These are phyloP conservation scores for Polia nebulosa DNA, from an alignment of 2,888 invertebrate species.

Conservation along the genomic window DNA sequence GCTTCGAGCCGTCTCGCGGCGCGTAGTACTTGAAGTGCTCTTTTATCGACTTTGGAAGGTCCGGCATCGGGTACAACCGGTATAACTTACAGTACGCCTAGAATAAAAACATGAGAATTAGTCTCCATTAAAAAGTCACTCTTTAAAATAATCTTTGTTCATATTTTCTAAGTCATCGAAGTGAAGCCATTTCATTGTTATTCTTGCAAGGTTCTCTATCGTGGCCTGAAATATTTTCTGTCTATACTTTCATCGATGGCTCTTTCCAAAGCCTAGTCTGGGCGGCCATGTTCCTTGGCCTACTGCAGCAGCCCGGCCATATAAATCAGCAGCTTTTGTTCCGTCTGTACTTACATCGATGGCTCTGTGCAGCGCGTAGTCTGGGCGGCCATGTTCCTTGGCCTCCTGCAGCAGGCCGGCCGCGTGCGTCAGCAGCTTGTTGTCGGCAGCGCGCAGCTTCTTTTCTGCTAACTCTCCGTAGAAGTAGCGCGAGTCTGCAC, in stretches of 20 bases:
- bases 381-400: slow-evolving; percentile 79
- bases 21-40: slow-evolving; percentile 78
- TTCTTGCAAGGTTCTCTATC: too few species aligned
- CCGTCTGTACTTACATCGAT: slow-evolving; percentile 77
- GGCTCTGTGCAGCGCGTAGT: slow-evolving; percentile 84
- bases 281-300: slow-evolving; percentile 81
- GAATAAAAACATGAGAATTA: not conserved
- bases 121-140: too few species aligned
- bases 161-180: too few species aligned
- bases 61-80: slow-evolving; percentile 83
- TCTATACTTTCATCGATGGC: too few species aligned
- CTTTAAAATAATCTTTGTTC: too few species aligned
- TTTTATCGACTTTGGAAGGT: slow-evolving; percentile 75
- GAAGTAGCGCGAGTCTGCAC: slow-evolving; percentile 80
- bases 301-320: slow-evolving; percentile 85
- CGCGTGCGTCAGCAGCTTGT: slow-evolving; percentile 89
- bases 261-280: too few species aligned
- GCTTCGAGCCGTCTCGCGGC: slow-evolving; percentile 74
- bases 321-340: slow-evolving; percentile 75
- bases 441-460: slow-evolving; percentile 85
- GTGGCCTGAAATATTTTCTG: too few species aligned
- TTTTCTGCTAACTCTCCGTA: slow-evolving; percentile 82
- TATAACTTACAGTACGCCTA: slow-evolving; percentile 84
- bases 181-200: too few species aligned
- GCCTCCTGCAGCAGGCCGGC: slow-evolving; percentile 86